Evolutionary conservation across 2,888 invertebrate genomes (phyloP), one percentile per base, ranked within the genome.

Genomic region (Drosophila sordidula): DNA sequence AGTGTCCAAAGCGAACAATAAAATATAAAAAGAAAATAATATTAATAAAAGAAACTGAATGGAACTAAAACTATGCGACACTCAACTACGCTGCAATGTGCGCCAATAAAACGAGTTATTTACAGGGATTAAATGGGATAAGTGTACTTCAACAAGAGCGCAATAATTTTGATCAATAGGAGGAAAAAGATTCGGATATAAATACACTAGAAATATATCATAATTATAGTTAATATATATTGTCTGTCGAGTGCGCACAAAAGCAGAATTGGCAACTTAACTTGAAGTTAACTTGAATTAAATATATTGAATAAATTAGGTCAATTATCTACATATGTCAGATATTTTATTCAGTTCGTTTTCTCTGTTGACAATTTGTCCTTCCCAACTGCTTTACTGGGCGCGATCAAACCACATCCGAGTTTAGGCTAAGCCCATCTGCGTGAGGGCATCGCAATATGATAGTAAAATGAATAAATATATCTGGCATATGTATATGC

Each of bases 381-480:
- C n/a, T n/a, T n/a, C n/a, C n/a, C n/a, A n/a, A n/a, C n/a, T n/a
- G n/a, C n/a, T n/a, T n/a, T n/a, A n/a, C n/a, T n/a, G 11, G 3
- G 11, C 1, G 11, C 11, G 18, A 26, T 0, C n/a, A 11, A 11
- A 3, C 0, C 18, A 8, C 14, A 12, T 9, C 3, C 16, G 5
- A 0, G 3, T n/a, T 9, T 9, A 2, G 16, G n/a, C 16, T 9
- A 0, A 3, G 8, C 8, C 8, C 2, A 29, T 2, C 8, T 18
- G 11, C 8, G 11, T 3, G 11, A 76, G 65, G 5, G 71, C 50
- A 78, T 61, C 9, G 12, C 42, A 42, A 46, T 63, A 71, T 67
- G 70, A 76, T 69, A 68, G 70, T 73, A 82, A 80, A 80, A 87
- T 75, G 47, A 71, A 86, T 75, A 79, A 80, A 87, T 80, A 76